Evolutionary conservation across 1,140 invertebrate species (phyloP).

Genomic region (Philotrypesis tridentata): DNA sequence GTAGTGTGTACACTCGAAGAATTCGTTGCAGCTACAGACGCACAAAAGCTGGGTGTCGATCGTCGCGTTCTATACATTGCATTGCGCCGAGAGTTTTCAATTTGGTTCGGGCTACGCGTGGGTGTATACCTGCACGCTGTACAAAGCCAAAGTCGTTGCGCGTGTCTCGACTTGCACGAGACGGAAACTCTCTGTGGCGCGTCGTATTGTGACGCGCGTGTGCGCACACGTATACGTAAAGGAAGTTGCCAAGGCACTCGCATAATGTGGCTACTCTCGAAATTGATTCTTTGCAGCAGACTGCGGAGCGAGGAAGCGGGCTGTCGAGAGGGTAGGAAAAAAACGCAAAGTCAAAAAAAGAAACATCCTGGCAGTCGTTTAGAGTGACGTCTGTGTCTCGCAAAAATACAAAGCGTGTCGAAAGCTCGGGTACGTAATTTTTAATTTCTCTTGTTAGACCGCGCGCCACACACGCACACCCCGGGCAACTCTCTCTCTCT

Average conservation of each 20-base stretch:
- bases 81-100: slow-evolving; percentile 2
- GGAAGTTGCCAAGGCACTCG: slow-evolving; percentile 24
- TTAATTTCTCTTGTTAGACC: slow-evolving; percentile 43
- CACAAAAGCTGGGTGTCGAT: not conserved
- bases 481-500: not conserved
- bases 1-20: not conserved
- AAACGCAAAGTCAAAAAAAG: not conserved
- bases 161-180: slow-evolving; percentile 43
- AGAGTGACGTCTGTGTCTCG: slow-evolving; percentile 34
- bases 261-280: slow-evolving; percentile 6
- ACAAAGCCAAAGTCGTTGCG: slow-evolving; percentile 35
- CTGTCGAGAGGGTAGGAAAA: too few species aligned
- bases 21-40: not conserved
- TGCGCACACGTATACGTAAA: not conserved
- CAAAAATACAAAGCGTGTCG: slow-evolving; percentile 34
- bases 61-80: not conserved
- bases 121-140: slow-evolving; percentile 36
- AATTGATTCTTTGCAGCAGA: not conserved
- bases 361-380: not conserved
- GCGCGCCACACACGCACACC: not conserved
- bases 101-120: not conserved
- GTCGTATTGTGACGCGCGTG: slow-evolving; percentile 35
- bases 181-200: not conserved
- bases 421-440: slow-evolving; percentile 16
- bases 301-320: not conserved